Evolutionary conservation across 2,797 vertebrate species (phyloP).

Genomic region (Hippoglossus hippoglossus): DNA sequence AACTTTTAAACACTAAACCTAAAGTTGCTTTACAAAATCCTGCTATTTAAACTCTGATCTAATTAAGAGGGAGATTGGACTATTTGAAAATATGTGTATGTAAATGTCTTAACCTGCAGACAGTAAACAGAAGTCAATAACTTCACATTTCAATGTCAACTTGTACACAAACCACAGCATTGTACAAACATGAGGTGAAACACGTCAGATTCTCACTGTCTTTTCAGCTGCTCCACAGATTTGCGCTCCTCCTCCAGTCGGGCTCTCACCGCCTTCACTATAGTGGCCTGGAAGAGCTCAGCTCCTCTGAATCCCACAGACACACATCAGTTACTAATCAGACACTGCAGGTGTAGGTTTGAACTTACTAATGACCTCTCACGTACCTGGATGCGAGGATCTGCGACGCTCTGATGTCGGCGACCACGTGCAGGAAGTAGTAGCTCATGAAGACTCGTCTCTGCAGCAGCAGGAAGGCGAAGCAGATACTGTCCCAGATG

Average conservation of each 20-base stretch:
- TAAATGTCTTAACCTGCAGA: no score
- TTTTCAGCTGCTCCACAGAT: constrained; percentile 98
- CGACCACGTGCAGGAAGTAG: constrained; percentile 98
- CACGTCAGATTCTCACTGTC: constrained; percentile 89
- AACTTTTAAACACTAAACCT: no score
- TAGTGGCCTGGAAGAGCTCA: constrained; percentile 98
- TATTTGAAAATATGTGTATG: no score
- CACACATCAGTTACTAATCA: constrained; percentile 1
- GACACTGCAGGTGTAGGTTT: not conserved
- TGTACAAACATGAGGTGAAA: constrained; percentile 6
- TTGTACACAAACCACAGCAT: no score
- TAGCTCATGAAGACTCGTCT: constrained; percentile 99
- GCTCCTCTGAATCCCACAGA: constrained; percentile 88
- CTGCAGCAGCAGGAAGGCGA: constrained; percentile 96
- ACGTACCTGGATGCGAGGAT: constrained; percentile 95
- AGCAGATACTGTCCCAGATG: constrained; percentile 99
- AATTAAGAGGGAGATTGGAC: no score
- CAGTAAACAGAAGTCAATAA: no score
- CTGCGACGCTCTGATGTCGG: constrained; percentile 97
- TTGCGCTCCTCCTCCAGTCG: constrained; percentile 97
- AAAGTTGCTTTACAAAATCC: no score
- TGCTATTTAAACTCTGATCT: no score
- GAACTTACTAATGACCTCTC: not conserved
- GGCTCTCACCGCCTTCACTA: constrained; percentile 97
- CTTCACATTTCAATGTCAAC: no score